Base-by-base conservation (phyloP, 2,888 invertebrate genomes). In the Artemia sinica region DNA sequence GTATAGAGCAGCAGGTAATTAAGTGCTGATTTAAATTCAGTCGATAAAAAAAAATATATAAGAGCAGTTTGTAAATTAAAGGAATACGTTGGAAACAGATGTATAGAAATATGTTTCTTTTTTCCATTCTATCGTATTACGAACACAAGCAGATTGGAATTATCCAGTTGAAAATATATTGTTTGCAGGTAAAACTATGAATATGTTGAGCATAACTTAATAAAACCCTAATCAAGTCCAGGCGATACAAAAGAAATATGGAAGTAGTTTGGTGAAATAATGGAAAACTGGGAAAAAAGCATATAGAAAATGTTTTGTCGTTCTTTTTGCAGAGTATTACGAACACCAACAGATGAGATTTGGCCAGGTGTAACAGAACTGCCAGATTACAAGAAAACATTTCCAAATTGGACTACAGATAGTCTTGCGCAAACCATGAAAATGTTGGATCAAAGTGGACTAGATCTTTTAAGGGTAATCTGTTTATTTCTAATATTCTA, bases 361-460 rank as follows among this genome's bases (percentile, higher is more conserved):
- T 95, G 95, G 95, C 95, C 94, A 0, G 96, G 95, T 0, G 95
- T 98, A 0, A 87, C 90, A 0, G 82, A 85, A 51, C 80, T 97
- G 71, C 90, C 91, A 0, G 96, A 97, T 78, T 98, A 91, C 81
- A 96, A 96, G 79, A 85, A 88, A 0, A 88, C 89, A 28, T 96
- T 96, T 80, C 96, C 96, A 2, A 88, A 88, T 76, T 96, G 96
- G 96, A 90, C 87, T 71, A 83, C 85, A 49, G 89, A 89, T 76
- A 89, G 86, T 75, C 81, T 97, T 66, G 83, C 83, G 52, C 84
- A 72, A 14, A 78, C 84, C 78, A 86, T 90, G 0, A 88, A 88
- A 76, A 86, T 86, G 74, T 78, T 92, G 70, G 86, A 88, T 75
- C 81, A 81, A 12, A 79, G 82, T 9, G 94, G 91, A 6, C 80